Conservation (phyloP, 2,888 invertebrate species). For the Prenolepis imparis region DNA sequence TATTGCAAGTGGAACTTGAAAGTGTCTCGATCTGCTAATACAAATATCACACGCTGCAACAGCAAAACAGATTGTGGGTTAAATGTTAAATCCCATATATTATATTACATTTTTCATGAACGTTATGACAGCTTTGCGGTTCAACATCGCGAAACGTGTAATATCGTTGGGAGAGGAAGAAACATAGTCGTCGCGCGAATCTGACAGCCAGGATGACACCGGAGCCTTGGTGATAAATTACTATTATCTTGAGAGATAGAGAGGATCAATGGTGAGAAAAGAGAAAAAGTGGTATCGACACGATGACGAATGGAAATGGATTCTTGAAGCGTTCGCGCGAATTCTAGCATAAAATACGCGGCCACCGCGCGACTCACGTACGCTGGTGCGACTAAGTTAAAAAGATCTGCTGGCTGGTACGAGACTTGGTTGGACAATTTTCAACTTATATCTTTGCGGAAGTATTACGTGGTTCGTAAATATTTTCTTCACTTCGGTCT, state of each 20-base stretch:
- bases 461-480: conserved; percentile 13
- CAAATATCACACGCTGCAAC: conserved; percentile 18
- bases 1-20: background rate
- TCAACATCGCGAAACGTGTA: conserved; percentile 27
- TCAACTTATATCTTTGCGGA: conserved; percentile 5
- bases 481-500: background rate
- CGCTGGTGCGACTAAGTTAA: conserved; percentile 28
- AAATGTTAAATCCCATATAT: conserved; percentile 38
- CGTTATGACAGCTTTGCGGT: conserved; percentile 46
- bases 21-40: background rate
- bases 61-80: conserved; percentile 20
- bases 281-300: conserved; percentile 43
- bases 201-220: conserved; percentile 43
- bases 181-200: conserved; percentile 40
- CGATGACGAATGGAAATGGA: conserved; percentile 56
- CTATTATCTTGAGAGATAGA: conserved; percentile 50
- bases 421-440: conserved; percentile 44
- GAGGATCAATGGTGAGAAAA: conserved; percentile 41
- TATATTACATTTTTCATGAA: conserved; percentile 31
- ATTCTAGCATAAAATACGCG: conserved; percentile 42
- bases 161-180: conserved; percentile 9
- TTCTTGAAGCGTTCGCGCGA: conserved; percentile 50
- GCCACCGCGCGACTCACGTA: conserved; percentile 10
- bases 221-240: conserved; percentile 50
- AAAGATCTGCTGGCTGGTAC: conserved; percentile 25